phyloP scores from a whole-genome alignment of 2,113 vertebrate genomes.

The Larimichthys polyactis region DNA sequence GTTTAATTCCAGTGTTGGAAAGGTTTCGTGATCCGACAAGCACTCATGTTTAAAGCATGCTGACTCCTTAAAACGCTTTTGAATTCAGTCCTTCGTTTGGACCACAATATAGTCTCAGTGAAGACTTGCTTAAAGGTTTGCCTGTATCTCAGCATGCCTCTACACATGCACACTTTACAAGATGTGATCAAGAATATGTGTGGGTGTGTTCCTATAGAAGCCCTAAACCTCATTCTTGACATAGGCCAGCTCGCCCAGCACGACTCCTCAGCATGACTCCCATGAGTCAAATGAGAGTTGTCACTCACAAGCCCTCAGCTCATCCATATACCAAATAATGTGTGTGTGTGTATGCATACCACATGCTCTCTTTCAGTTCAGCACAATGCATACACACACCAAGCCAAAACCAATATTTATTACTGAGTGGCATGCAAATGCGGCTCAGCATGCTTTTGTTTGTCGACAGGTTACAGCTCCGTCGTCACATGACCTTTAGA shows the following conservation, averaged over 20 bases:
- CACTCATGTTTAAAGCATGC: neutral
- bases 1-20: neutral
- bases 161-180: neutral
- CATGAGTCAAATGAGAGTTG: constrained; percentile 24
- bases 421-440: constrained; percentile 9
- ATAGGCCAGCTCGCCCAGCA: constrained; percentile 23
- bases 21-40: neutral
- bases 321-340: constrained; percentile 18
- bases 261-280: constrained; percentile 39
- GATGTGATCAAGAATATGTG: constrained; percentile 29
- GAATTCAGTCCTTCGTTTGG: neutral
- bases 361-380: neutral
- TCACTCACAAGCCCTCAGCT: constrained; percentile 22
- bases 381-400: neutral
- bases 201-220: neutral
- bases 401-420: constrained; percentile 38
- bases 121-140: constrained; percentile 6
- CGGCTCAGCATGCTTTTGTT: constrained; percentile 19
- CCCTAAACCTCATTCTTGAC: constrained; percentile 37
- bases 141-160: constrained; percentile 19
- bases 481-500: constrained; percentile 64
- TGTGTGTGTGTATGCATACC: neutral
- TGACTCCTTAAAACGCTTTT: constrained; percentile 5
- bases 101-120: neutral
- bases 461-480: constrained; percentile 51